Percentiles rank a stretch among this genome's conserved stretches.
Conservation (phyloP, 2,113 vertebrate genomes). For the Actinemys pallida region DNA sequence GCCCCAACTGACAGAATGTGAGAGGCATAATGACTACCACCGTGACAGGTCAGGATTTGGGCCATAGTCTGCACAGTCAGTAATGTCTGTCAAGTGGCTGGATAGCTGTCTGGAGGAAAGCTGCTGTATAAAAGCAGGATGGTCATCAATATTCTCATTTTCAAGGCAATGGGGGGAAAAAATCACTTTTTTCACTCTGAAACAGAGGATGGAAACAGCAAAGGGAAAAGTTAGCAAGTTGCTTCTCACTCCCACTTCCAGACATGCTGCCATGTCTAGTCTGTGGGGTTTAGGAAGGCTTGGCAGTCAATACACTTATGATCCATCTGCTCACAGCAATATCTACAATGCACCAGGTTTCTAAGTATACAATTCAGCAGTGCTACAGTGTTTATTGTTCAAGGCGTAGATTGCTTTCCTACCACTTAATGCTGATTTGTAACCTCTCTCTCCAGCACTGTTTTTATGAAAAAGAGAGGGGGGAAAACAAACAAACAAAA, state of each 20-base stretch:
- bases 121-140: accelerated
- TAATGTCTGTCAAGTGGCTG: not conserved
- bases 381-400: conserved; percentile 37
- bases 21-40: accelerated
- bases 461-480: conserved; percentile 1
- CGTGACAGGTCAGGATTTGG: not conserved
- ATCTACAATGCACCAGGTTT: conserved; percentile 42
- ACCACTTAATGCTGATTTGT: conserved; percentile 62
- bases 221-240: not conserved
- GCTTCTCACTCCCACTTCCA: not conserved
- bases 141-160: not conserved
- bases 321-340: conserved; percentile 70
- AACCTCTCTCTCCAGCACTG: not conserved
- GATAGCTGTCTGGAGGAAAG: not conserved
- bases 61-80: not conserved
- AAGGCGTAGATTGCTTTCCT: conserved; percentile 39
- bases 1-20: not conserved
- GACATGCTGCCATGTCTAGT: conserved; percentile 26
- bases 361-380: conserved; percentile 40
- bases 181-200: not conserved
- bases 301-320: not conserved
- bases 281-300: not conserved
- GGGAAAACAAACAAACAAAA: not conserved
- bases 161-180: not conserved
- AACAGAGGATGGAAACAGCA: not conserved